phyloP scores from a whole-genome alignment of 2,797 vertebrate species.

The Acridotheres tristis region DNA sequence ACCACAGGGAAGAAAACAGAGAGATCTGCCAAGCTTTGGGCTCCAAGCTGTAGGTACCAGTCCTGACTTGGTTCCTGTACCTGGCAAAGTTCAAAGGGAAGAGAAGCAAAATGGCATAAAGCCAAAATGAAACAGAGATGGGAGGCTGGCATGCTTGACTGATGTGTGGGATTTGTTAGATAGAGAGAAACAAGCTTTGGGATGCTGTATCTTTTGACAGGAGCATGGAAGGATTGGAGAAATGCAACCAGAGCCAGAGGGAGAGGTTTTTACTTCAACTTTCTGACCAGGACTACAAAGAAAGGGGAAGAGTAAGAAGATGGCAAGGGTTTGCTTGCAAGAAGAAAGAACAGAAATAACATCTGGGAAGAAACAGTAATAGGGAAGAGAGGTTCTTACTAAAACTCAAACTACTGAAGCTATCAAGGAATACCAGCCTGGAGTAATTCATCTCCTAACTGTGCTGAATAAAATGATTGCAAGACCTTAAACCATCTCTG shows the following conservation, averaged over 20 bases:
- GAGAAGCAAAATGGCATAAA: neutral
- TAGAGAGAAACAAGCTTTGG: neutral
- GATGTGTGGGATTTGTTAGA: neutral
- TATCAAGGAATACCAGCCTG: neutral
- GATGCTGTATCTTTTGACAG: neutral
- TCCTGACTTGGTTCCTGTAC: neutral
- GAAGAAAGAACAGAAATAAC: neutral
- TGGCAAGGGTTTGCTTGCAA: neutral
- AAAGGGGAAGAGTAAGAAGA: neutral
- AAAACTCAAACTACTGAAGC: neutral
- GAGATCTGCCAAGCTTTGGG: neutral
- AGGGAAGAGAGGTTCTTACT: neutral
- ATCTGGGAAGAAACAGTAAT: neutral
- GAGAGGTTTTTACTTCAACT: neutral
- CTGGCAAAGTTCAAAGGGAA: neutral
- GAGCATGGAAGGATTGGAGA: neutral
- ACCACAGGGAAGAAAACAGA: neutral
- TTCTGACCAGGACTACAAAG: neutral
- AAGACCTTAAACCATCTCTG: neutral
- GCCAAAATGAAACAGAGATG: neutral
- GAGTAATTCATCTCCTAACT: neutral
- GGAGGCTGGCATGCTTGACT: neutral
- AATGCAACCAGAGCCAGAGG: neutral
- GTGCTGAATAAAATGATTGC: neutral
- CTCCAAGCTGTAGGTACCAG: neutral